phyloP scores from a whole-genome alignment of 2,113 vertebrate species.

The Sarotherodon lohbergeri region DNA sequence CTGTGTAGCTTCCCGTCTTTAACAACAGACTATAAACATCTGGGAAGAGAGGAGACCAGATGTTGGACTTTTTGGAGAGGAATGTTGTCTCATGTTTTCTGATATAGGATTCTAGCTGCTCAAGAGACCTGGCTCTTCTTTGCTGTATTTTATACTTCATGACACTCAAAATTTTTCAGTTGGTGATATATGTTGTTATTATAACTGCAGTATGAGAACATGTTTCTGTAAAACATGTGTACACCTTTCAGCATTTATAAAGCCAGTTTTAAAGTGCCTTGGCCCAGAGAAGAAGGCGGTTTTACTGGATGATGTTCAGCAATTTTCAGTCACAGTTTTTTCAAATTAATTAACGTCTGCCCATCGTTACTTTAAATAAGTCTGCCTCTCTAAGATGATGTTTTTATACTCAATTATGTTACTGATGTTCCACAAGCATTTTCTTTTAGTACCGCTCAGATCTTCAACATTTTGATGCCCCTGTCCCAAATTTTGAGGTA shows the following conservation, averaged over 20 bases:
- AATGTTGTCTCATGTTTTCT: neutral
- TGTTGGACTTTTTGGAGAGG: fast-evolving
- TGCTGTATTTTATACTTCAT: neutral
- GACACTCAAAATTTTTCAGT: fast-evolving
- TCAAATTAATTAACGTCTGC: neutral
- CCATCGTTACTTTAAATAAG: neutral
- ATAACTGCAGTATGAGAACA: neutral
- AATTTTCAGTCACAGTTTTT: neutral
- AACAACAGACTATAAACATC: fast-evolving
- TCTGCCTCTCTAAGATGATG: fast-evolving
- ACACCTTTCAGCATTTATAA: neutral
- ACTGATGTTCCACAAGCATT: neutral
- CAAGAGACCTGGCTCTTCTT: neutral
- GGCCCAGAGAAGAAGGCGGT: neutral
- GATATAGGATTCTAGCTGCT: fast-evolving
- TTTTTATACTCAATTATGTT: neutral
- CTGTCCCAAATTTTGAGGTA: neutral
- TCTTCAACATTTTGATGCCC: neutral
- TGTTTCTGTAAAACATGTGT: fast-evolving
- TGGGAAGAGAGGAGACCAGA: neutral
- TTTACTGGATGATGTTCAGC: neutral
- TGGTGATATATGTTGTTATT: neutral
- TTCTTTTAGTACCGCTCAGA: neutral
- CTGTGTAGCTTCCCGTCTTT: fast-evolving
- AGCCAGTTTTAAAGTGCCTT: fast-evolving